phyloP scores from a whole-genome alignment of 1,140 invertebrate species.

The Drosophila pruinosa region DNA sequence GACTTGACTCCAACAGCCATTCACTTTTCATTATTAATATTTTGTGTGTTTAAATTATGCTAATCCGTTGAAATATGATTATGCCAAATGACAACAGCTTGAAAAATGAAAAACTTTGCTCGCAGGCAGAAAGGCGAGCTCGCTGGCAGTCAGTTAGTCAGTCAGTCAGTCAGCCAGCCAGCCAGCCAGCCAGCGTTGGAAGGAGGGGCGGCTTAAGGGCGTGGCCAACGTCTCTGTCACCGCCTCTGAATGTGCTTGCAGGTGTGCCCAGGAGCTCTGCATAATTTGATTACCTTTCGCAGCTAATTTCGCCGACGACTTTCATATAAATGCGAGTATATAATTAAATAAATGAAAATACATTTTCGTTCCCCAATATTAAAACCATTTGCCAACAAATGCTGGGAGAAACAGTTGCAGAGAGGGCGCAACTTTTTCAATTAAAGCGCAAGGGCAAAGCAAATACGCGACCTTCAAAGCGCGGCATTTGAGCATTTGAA shows the following conservation, averaged over 20 bases:
- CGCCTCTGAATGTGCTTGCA: conserved; percentile 36
- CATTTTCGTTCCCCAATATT: conserved; percentile 40
- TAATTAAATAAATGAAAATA: conserved; percentile 67
- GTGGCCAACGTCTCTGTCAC: neutral
- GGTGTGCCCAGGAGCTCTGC: conserved; percentile 59
- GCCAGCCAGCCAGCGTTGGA: too few relatives aligned
- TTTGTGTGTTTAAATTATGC: conserved; percentile 74
- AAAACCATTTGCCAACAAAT: conserved; percentile 53
- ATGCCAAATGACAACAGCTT: conserved; percentile 77
- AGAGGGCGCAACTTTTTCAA: conserved; percentile 63
- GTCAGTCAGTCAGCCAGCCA: too few relatives aligned
- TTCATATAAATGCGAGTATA: conserved; percentile 19
- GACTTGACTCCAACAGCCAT: conserved; percentile 58
- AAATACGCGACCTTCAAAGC: conserved; percentile 69
- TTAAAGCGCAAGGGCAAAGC: conserved; percentile 53
- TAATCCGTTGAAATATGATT: conserved; percentile 82
- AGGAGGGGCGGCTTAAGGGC: neutral
- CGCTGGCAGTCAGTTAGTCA: neutral
- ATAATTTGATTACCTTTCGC: conserved; percentile 77
- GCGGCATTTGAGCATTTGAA: conserved; percentile 53
- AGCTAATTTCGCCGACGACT: conserved; percentile 57
- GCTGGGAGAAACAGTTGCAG: neutral
- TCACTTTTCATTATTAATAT: conserved; percentile 81
- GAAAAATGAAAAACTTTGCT: conserved; percentile 49
- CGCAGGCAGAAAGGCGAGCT: conserved; percentile 6